These are phyloP conservation scores for Catocala sponsa DNA, from an alignment of 2,888 invertebrate species.

Conservation along the genomic window DNA sequence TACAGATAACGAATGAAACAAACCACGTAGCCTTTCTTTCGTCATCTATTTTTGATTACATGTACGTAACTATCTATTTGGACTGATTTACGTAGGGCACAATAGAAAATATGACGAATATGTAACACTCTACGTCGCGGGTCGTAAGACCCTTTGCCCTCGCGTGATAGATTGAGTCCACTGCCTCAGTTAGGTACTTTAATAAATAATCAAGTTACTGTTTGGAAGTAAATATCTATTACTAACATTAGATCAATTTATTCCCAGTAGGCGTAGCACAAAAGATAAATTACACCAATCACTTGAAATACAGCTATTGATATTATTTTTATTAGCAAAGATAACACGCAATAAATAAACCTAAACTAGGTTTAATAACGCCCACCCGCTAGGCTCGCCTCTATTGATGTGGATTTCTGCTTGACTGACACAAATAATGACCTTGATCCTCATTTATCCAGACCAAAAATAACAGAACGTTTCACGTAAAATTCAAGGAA, in stretches of 20 bases:
- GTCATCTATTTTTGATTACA: no score
- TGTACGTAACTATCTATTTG: no score
- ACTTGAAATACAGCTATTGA: conserved; percentile 58
- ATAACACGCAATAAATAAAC: conserved; percentile 48
- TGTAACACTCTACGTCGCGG: no score
- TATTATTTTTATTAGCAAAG: conserved; percentile 53
- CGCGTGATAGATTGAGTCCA: conserved; percentile 20
- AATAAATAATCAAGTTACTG: conserved; percentile 34
- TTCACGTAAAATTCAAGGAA: conserved; percentile 8
- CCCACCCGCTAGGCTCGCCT: conserved; percentile 24
- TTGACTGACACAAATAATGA: conserved; percentile 17
- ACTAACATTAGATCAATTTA: conserved; percentile 55
- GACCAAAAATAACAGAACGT: conserved; percentile 16
- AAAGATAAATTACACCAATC: conserved; percentile 60
- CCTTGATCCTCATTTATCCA: conserved; percentile 13
- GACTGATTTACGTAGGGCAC: no score
- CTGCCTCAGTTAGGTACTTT: conserved; percentile 16
- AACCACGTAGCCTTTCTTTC: no score
- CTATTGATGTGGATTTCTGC: conserved; percentile 30
- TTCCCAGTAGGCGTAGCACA: conserved; percentile 51
- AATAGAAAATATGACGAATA: no score
- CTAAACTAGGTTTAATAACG: conserved; percentile 39
- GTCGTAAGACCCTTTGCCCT: conserved; percentile 6
- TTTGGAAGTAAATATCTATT: conserved; percentile 46
- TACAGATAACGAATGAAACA: no score